Base-by-base conservation (phyloP, 2,888 invertebrate species). In the Drosophila borealis region DNA sequence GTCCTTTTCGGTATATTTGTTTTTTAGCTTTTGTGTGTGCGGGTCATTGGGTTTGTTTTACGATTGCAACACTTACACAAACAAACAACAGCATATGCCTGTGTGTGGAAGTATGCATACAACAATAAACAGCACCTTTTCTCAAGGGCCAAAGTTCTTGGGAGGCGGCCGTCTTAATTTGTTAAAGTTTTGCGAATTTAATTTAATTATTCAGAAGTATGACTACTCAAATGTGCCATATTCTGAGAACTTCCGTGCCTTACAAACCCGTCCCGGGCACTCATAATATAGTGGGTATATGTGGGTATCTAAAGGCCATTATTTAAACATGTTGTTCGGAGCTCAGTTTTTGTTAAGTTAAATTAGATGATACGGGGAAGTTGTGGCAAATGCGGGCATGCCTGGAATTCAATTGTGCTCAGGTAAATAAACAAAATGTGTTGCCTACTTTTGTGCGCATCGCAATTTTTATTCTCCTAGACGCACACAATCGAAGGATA, bases 1-100 rank as follows among this genome's bases (percentile, higher is more conserved):
- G 63, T 50, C 57, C 70, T 63, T 73, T 78, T 51, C 36, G 68
- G 59, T 64, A 76, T 68, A 79, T 72, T 81, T 80, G 66, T 51
- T 51, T 63, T 49, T 48, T 61, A 17, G 51, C 36, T 46, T 50
- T 49, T 60, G 37, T 25, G 21, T 67, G 37, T 39, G 37, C 53
- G 65, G 75, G 45, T 57, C 67, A 75, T 64, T 73, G 54, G 56
- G 55, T 14, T 57, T 54, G 56, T 45, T 54, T 69, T 53, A 61
- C 37, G 64, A 44, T 29, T 65, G 50, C 44, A 39, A 61, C 63
- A 56, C 67, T 61, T 57, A 54, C 49, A 54, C 46, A 50, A 54
- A 42, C 57, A 55, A 65, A 55, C 25, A 41, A 29, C 21, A 25
- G 21, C 49, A 64, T 25, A n/a, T 55, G 21, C 48, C 34, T 59